Evolutionary conservation across 2,888 invertebrate genomes (phyloP), one percentile per base, ranked within the genome.

Genomic region (Meteorus colon): DNA sequence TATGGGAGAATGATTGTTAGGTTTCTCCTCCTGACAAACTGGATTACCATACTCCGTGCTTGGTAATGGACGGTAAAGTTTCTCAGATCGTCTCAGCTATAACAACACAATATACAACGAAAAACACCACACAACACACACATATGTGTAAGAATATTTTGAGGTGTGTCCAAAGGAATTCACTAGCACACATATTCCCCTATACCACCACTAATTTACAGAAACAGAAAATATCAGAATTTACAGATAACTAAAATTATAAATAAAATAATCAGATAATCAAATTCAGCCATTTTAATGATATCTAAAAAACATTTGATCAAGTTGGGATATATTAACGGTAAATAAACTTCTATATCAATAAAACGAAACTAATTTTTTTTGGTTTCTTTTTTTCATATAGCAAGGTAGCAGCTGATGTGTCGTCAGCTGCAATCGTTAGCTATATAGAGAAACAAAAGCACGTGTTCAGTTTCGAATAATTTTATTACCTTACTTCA

Each of bases 11-110:
- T 79, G 74, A 77, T 79, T 72, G 77, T 77, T 75, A 73, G 77
- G 75, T 77, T 74, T 75, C 75, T 77, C 71, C 71, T 66, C 67
- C 73, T 74, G 77, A 72, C 79, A 77, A 77, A 79, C 75, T 75
- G 75, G 77, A 75, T 75, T 77, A 79, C 51, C 75, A 70, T 72
- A 75, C 66, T 70, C 65, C 68, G 70, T 59, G 55, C 75, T 67
- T 63, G 31, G 77, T 75, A 74, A 77, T 79, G 74, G 70, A 75
- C 71, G 69, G 75, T 79, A 72, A 79, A 77, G n/a, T 71, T 67
- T 76, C 63, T 74, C 24, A 66, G 65, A 73, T 45, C 24, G 65
- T 69, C 65, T 59, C 37, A 67, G 66, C 65, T 41, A 74, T 72
- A 78, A 55, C 55, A 19, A 55, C 55, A 55, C 55, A 55, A 19